Conservation (phyloP, 1,140 invertebrate species). For the Trichonephila inaurata region DNA sequence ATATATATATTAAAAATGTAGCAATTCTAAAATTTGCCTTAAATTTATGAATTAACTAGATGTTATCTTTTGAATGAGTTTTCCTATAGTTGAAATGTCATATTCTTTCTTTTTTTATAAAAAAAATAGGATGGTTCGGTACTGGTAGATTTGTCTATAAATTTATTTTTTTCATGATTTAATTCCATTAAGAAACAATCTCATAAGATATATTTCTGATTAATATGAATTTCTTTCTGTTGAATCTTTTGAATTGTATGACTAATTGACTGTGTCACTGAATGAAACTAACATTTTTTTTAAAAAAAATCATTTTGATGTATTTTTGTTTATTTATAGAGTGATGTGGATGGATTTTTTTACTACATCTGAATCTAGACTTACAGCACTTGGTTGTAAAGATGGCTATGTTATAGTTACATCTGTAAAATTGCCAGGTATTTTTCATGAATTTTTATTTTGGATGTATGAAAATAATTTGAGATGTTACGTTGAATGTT, state of each 20-base stretch:
- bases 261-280: not conserved
- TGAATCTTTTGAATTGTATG: not conserved
- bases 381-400: conserved; percentile 85
- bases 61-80: too few species aligned
- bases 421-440: conserved; percentile 58
- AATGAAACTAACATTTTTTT: not conserved
- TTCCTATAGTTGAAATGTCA: too few species aligned
- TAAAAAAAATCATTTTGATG: not conserved
- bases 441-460: not conserved
- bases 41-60: too few species aligned
- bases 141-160: too few species aligned
- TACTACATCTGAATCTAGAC: conserved; percentile 80
- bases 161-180: too few species aligned
- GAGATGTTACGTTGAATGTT: too few species aligned
- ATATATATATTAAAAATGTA: too few species aligned
- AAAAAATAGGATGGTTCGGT: too few species aligned
- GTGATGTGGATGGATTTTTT: conserved; percentile 85
- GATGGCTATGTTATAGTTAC: conserved; percentile 83
- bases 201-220: not conserved
- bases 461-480: too few species aligned
- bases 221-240: not conserved
- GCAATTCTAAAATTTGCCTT: too few species aligned
- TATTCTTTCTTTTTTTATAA: too few species aligned
- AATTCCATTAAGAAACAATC: too few species aligned
- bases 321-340: conserved; percentile 12